Evolutionary conservation across 2,113 vertebrate genomes (phyloP).

Genomic region (Platichthys flesus): DNA sequence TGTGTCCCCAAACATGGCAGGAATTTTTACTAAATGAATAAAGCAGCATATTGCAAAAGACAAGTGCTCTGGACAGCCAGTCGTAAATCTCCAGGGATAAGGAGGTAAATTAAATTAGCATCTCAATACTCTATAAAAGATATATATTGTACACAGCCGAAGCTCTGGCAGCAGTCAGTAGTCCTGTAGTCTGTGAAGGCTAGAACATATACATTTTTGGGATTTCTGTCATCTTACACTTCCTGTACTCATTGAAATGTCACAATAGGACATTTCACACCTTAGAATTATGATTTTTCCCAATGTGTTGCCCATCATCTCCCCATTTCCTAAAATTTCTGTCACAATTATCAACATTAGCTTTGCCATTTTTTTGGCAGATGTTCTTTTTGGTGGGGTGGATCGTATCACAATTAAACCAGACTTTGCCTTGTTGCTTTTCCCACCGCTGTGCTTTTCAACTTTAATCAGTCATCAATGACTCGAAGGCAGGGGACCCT

Average conservation of each 20-base stretch:
- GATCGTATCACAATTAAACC: conserved; percentile 14
- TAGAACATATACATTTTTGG: background rate
- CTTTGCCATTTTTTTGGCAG: conserved; percentile 26
- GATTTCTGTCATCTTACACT: background rate
- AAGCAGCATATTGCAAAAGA: background rate
- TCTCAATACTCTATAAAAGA: background rate
- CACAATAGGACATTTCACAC: background rate
- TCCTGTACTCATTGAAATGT: background rate
- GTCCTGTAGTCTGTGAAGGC: background rate
- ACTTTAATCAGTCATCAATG: conserved; percentile 49
- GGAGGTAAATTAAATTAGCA: conserved; percentile 30
- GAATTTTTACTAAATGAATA: background rate
- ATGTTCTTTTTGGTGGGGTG: background rate
- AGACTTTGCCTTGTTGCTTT: conserved; percentile 22
- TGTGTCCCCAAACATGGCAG: background rate
- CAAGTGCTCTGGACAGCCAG: background rate
- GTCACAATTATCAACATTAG: conserved; percentile 41
- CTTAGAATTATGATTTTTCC: background rate
- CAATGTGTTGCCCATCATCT: background rate
- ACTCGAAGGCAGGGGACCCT: conserved; percentile 37
- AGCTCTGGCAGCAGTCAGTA: background rate
- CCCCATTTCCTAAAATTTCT: background rate
- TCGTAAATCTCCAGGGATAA: conserved; percentile 32
- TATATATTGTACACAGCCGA: background rate
- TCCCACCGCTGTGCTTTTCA: conserved; percentile 38